Percentiles rank a stretch among this genome's conserved stretches.
These are phyloP conservation scores for Microdon myrmicae DNA, from an alignment of 2,888 invertebrate species.

Conservation along the genomic window DNA sequence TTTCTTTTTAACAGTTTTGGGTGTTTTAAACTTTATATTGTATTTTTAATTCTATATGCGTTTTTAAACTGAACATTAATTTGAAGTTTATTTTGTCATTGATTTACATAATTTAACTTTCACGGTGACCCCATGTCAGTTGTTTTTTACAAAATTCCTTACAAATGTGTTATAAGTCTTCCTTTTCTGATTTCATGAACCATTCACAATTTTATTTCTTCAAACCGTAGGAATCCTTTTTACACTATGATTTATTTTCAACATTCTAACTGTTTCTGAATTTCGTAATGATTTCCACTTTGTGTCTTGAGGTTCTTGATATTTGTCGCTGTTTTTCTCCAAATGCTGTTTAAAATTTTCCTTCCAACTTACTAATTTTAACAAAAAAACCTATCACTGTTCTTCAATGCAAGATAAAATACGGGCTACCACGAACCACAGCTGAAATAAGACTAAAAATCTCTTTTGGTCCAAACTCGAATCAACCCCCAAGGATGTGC, in stretches of 20 bases:
- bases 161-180: slow-evolving; percentile 39
- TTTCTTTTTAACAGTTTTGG: slow-evolving; percentile 21
- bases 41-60: slow-evolving; percentile 2
- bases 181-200: slow-evolving; percentile 20
- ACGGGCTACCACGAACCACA: slow-evolving; percentile 32
- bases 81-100: slow-evolving; percentile 7
- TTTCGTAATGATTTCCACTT: background rate
- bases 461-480: no score
- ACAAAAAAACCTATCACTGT: slow-evolving; percentile 45
- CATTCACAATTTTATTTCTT: slow-evolving; percentile 4
- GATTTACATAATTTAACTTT: slow-evolving; percentile 17
- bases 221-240: background rate
- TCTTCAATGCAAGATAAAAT: slow-evolving; percentile 31
- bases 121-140: slow-evolving; percentile 21
- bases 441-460: no score
- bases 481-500: no score
- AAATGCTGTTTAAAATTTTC: background rate
- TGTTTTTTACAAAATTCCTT: slow-evolving; percentile 43
- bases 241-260: no score
- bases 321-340: slow-evolving; percentile 12
- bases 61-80: slow-evolving; percentile 10
- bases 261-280: no score
- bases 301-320: background rate
- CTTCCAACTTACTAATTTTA: slow-evolving; percentile 1
- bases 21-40: slow-evolving; percentile 13